Percentiles rank a stretch among this genome's conserved stretches.
phyloP scores from a whole-genome alignment of 2,797 vertebrate genomes.

The Florisuga fusca region DNA sequence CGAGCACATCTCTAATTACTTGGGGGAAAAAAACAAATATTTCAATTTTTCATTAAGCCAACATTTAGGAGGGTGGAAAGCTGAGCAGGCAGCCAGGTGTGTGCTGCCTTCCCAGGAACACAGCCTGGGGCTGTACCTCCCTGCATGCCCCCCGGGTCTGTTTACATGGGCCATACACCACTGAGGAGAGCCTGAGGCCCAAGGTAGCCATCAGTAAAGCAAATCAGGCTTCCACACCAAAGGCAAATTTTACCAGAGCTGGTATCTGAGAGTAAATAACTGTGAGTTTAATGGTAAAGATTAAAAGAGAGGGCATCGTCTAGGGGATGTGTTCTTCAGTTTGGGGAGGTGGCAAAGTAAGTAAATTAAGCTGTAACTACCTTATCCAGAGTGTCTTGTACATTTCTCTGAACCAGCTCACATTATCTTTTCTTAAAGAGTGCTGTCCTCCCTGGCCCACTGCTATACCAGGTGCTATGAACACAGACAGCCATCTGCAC shows the following conservation, averaged over 20 bases:
- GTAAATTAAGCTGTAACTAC: not conserved
- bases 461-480: not conserved
- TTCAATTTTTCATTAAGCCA: not conserved
- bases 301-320: not conserved
- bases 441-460: not conserved
- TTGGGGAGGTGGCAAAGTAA: not conserved
- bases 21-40: not conserved
- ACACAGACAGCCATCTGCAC: not conserved
- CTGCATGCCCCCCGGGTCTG: accelerated
- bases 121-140: too few species aligned
- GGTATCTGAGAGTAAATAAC: not conserved
- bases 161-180: not conserved
- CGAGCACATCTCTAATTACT: not conserved
- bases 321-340: not conserved
- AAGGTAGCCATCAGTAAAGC: accelerated
- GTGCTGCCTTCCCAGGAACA: accelerated
- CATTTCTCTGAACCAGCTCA: not conserved
- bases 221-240: not conserved
- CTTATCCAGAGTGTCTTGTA: not conserved
- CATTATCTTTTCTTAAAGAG: not conserved
- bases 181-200: not conserved
- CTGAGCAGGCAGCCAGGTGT: not conserved
- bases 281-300: not conserved
- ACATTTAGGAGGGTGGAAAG: not conserved
- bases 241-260: not conserved